Conservation (phyloP, 1,140 invertebrate species). For the Ruditapes philippinarum region DNA sequence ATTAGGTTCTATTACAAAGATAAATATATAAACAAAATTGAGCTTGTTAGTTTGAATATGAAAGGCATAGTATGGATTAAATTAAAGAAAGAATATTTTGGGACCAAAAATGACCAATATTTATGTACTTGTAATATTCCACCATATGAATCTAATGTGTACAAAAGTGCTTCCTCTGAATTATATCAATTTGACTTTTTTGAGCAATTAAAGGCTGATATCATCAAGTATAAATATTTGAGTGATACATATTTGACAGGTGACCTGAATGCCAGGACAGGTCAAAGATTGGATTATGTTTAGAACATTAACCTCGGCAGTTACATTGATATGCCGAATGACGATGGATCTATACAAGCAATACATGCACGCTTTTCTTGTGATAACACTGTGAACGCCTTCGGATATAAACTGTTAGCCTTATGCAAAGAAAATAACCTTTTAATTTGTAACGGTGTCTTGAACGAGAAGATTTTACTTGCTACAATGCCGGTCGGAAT, state of each 20-base stretch:
- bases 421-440: conserved; percentile 24
- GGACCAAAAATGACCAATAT: not conserved
- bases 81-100: conserved; percentile 9
- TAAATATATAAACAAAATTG: not conserved
- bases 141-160: not conserved
- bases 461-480: not conserved
- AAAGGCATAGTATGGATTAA: conserved; percentile 17
- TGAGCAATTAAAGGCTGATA: not conserved
- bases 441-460: conserved; percentile 10
- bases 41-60: not conserved
- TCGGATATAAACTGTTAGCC: not conserved
- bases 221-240: not conserved
- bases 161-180: not conserved
- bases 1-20: not conserved
- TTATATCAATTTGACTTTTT: conserved; percentile 15
- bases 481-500: not conserved
- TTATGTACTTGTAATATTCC: conserved; percentile 21
- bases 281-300: not conserved
- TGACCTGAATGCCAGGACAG: conserved; percentile 5
- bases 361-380: not conserved
- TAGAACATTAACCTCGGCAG: conserved; percentile 14
- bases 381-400: not conserved
- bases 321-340: not conserved
- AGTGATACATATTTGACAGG: conserved; percentile 15
- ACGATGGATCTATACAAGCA: not conserved